A percentile compares a stretch with the other conserved stretches of the same genome.
Conservation (phyloP, 2,797 vertebrate species). For the Sebastes minor region DNA sequence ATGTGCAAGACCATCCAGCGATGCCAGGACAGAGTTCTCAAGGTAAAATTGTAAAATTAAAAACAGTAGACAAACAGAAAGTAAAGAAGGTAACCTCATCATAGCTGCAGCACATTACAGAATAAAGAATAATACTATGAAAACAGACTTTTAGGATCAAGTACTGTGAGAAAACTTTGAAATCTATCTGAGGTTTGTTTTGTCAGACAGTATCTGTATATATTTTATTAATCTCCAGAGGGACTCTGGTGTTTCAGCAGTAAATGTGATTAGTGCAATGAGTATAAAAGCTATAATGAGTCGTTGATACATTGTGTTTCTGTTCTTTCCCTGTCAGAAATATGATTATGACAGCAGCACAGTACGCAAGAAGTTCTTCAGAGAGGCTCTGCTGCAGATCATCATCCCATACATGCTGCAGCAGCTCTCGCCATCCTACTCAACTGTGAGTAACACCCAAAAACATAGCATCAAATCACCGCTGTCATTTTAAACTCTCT, state of each 20-base stretch:
- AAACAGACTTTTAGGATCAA: not conserved
- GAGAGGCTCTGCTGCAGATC: conserved; percentile 96
- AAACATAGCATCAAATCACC: not conserved
- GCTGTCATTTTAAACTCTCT: not conserved
- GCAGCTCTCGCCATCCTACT: conserved; percentile 89
- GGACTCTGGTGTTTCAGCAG: not conserved
- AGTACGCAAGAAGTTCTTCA: conserved; percentile 96
- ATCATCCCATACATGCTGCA: conserved; percentile 96
- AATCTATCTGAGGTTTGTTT: not conserved
- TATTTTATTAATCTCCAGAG: not conserved
- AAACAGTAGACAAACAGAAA: not conserved
- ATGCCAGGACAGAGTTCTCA: conserved; percentile 94
- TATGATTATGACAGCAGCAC: conserved; percentile 98
- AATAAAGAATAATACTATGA: not conserved
- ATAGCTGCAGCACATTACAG: not conserved
- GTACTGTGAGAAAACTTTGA: not conserved
- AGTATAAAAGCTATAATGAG: not conserved
- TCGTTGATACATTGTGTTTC: not conserved
- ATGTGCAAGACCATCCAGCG: conserved; percentile 91
- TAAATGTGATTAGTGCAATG: not conserved
- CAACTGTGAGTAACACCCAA: conserved; percentile 81
- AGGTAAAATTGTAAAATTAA: conserved; percentile 80
- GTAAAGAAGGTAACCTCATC: not conserved
- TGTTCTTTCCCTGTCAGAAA: conserved; percentile 81
- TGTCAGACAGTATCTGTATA: not conserved